These are phyloP conservation scores for Fragum whitleyi DNA, from an alignment of 2,888 invertebrate species.

Conservation along the genomic window DNA sequence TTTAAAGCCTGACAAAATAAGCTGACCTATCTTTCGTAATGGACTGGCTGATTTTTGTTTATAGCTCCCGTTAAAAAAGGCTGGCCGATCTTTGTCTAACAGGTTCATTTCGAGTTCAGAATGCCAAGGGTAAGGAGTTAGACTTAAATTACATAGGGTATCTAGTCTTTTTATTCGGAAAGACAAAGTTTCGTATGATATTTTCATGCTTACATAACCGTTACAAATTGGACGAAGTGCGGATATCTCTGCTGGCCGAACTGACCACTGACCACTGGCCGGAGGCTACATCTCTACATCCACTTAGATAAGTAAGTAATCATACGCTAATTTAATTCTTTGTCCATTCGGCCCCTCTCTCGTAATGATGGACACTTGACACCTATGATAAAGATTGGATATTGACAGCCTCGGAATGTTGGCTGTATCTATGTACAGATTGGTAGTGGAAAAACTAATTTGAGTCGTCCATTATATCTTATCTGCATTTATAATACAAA, in stretches of 20 bases:
- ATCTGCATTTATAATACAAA: too few relatives aligned
- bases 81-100: too few relatives aligned
- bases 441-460: too few relatives aligned
- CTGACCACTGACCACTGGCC: slow-evolving; percentile 12
- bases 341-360: slow-evolving; percentile 7
- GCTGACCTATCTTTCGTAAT: too few relatives aligned
- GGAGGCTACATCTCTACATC: not conserved
- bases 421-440: not conserved
- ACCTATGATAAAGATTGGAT: slow-evolving; percentile 10
- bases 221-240: slow-evolving; percentile 3
- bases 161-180: too few relatives aligned
- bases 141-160: too few relatives aligned
- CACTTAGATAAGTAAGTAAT: slow-evolving; percentile 29
- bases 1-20: too few relatives aligned
- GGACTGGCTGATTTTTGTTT: too few relatives aligned
- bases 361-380: slow-evolving; percentile 21
- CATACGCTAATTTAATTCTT: slow-evolving; percentile 29
- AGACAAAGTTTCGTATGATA: not conserved
- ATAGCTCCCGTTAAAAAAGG: too few relatives aligned
- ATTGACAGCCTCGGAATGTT: slow-evolving; percentile 18
- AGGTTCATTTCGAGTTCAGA: too few relatives aligned
- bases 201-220: slow-evolving; percentile 8
- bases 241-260: not conserved
- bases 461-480: too few relatives aligned
- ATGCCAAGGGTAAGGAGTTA: too few relatives aligned